Evolutionary conservation across 2,113 vertebrate species (phyloP).

Genomic region (human (Homo sapiens)): GRCh38 chr7:44683501-44684000

Average conservation of each 20-base stretch:
- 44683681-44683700: background rate
- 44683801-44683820: background rate
- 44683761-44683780: background rate
- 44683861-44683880: background rate
- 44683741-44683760: background rate
- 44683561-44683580: too few species aligned
- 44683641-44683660: background rate
- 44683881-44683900: background rate
- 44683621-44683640: background rate
- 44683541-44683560: background rate
- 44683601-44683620: background rate
- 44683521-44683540: background rate
- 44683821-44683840: background rate
- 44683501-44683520: too few species aligned
- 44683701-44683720: background rate
- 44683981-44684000: background rate
- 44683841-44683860: background rate
- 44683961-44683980: background rate
- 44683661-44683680: background rate
- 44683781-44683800: background rate
- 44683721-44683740: background rate
- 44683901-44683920: background rate
- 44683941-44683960: background rate
- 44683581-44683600: background rate
- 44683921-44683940: background rate